phyloP scores from a whole-genome alignment of 2,797 vertebrate species.

The Simalia tracyae region DNA sequence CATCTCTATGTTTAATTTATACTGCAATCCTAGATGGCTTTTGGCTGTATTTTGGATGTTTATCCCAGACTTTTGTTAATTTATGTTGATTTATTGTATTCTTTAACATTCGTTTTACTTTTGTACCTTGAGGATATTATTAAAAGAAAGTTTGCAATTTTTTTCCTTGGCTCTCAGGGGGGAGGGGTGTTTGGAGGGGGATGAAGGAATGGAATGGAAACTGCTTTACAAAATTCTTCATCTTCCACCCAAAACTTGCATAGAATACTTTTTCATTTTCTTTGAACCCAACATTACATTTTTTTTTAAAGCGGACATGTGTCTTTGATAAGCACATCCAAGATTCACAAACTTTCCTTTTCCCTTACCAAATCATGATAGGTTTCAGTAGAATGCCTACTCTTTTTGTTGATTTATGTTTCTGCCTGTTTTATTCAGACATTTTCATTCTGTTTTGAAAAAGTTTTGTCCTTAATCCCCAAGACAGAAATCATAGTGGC shows the following conservation, averaged over 20 bases:
- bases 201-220: not conserved
- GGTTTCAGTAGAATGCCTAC: not conserved
- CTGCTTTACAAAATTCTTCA: not conserved
- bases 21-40: not conserved
- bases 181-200: not conserved
- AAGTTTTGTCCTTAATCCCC: not conserved
- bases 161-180: not conserved
- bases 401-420: not conserved
- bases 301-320: not conserved
- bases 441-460: not conserved
- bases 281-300: not conserved
- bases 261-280: not conserved
- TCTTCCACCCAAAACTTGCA: not conserved
- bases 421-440: too few species aligned
- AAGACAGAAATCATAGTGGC: not conserved
- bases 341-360: not conserved
- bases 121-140: not conserved
- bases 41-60: not conserved
- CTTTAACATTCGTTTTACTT: not conserved
- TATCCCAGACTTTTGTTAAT: not conserved
- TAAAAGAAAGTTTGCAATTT: not conserved
- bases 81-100: not conserved
- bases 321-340: not conserved
- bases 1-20: not conserved
- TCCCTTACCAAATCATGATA: not conserved